Conservation (phyloP, 2,797 vertebrate species). For the Anguilla obscura region DNA sequence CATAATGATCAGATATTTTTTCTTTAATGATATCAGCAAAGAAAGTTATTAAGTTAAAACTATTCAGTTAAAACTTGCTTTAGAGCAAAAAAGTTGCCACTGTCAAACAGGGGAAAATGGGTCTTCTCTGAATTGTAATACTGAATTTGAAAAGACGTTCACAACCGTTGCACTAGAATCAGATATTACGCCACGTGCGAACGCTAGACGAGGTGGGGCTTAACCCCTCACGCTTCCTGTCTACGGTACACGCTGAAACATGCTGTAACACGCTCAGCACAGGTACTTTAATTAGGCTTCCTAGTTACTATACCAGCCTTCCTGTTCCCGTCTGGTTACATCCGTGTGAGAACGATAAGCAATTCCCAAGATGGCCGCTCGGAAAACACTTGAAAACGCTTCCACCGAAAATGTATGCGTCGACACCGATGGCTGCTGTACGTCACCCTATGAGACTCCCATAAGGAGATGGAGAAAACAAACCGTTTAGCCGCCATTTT, state of each 20-base stretch:
- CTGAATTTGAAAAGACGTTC: neutral
- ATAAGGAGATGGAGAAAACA: neutral
- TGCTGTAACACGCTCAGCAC: neutral
- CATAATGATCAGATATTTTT: neutral
- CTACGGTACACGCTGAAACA: neutral
- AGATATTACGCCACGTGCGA: neutral
- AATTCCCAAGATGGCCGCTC: neutral
- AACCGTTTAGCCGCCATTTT: neutral
- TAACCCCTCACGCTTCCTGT: neutral
- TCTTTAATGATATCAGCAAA: neutral
- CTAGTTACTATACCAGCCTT: conserved; percentile 35
- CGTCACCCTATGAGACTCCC: neutral
- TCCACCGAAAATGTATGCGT: neutral
- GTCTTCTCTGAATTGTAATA: neutral
- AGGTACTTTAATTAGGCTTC: conserved; percentile 47
- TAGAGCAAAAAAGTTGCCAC: neutral
- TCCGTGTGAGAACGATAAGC: conserved; percentile 19
- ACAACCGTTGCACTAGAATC: neutral
- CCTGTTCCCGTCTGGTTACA: conserved; percentile 38
- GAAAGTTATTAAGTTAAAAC: neutral
- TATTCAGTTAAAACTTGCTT: neutral
- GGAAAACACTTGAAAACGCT: conserved; percentile 8
- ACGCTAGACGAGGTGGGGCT: neutral
- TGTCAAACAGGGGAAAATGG: neutral
- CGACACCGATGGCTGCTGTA: neutral